Base-by-base conservation (phyloP, 2,888 invertebrate species). In the Sinotaia quadrata region DNA sequence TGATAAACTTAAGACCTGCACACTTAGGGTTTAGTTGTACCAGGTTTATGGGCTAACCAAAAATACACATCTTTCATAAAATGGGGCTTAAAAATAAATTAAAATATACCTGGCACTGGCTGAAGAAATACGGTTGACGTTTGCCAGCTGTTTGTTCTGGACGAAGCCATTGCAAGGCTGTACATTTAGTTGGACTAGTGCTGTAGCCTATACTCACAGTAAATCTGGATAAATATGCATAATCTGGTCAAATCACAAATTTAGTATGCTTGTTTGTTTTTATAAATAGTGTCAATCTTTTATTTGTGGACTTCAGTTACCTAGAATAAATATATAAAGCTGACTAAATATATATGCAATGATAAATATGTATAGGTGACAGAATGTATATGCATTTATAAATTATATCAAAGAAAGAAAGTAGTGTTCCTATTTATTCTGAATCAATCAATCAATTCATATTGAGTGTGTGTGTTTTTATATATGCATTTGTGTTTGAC, bases 131-230 rank as follows among this genome's bases (percentile, higher is more conserved):
- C 0, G 97, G 96, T 84, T 93, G 91, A 77, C 91, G 90, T 85
- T 95, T 94, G 69, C 96, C 96, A 12, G 94, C 91, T 0, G 97
- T 98, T 89, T 96, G 96, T 75, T 92, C 91, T 0, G 95, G 93
- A 29, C 91, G 91, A 74, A 98, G 88, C 97, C 97, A 98, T 88
- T 96, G 96, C 62, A 98, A 89, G 0, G 94, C 97, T 61, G 93
- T 93, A 41, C 65, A 56, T 0, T 95, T 94, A n/a, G 91, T 88
- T 1, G 93, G 92, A 18, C 92, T 91, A 0, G 95, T 95, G 82
- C 91, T 91, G 89, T 96, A 97, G 65, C 91, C 90, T 78, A 97
- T 82, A 21, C 72, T 73, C 18, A 87, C 73, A 2, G 66, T 74
- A 33, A 77, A 72, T 21, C 85, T 86, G 72, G 7, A 78, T 69